Base-by-base conservation (phyloP, 2,888 invertebrate genomes). In the Oscheius sp. region DNA sequence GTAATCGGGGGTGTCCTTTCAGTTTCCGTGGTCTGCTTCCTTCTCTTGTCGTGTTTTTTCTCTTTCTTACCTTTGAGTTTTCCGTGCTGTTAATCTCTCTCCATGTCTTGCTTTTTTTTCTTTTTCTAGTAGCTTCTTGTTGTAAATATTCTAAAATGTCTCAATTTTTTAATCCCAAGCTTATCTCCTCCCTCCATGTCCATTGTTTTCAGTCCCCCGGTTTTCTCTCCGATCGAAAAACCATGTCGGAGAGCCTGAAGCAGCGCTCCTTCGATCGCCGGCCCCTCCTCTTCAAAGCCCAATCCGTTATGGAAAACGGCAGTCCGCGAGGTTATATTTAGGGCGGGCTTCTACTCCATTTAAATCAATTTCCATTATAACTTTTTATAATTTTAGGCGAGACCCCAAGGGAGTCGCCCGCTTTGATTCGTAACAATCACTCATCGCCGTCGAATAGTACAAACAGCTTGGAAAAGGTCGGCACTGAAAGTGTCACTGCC, bases 211-310 rank as follows among this genome's bases (percentile, higher is more conserved):
- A 72, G 72, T 72, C 72, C 27, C 72, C 72, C 46, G 66, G 59
- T 29, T 59, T 41, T 49, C 71, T 61, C 52, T 59, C 59, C 52
- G 71, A 71, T 12, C 46, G 66, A n/a, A 49, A 49, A 52, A 21
- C 49, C 12, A 52, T 66, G 52, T 66, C 66, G 35, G 72, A 72
- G 13, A 56, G 55, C n/a, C 56, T 55, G 45, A 64, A 59, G 35
- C 72, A 72, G 55, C 53, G 66, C 27, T 72, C 72, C 29, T 72
- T 72, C 56, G 72, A 72, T 12, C 70, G 80, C 52, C 76, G 86
- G 41, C 86, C 86, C 16, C 76, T 82, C 59, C 76, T 86, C 46
- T 82, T 85, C 75, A 86, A 86, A 63, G 84, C 86, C 18, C 86
- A 86, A 73, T 85, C 85, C 2, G 83, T 86, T 29, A 84, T 86